These are phyloP conservation scores for Exephanes ischioxanthus DNA, from an alignment of 2,888 invertebrate species.

Conservation along the genomic window DNA sequence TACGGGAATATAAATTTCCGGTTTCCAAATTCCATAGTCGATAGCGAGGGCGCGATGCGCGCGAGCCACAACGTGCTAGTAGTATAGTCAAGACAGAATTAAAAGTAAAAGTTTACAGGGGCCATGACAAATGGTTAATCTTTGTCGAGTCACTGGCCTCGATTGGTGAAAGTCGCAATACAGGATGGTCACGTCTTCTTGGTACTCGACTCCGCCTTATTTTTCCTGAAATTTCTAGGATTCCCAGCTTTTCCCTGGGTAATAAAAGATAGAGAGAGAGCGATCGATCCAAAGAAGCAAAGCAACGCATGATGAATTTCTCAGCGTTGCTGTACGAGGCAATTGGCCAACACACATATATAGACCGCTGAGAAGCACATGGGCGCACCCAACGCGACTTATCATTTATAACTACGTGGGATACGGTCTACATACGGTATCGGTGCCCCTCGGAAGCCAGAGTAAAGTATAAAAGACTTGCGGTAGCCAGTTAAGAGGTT, in stretches of 20 bases:
- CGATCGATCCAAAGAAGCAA: conserved; percentile 1
- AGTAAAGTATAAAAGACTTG: conserved; percentile 20
- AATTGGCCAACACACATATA: no score
- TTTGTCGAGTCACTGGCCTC: background rate
- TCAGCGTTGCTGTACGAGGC: background rate
- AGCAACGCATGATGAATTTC: background rate
- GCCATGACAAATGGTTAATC: background rate
- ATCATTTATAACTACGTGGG: no score
- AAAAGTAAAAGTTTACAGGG: background rate
- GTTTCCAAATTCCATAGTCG: no score
- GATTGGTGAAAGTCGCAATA: conserved; percentile 2
- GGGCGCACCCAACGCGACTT: no score
- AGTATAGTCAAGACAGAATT: background rate
- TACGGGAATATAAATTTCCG: no score
- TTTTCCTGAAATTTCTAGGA: background rate
- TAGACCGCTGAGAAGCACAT: no score
- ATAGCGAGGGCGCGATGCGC: no score
- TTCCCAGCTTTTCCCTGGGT: no score
- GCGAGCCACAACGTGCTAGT: no score
- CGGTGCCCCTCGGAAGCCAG: background rate
- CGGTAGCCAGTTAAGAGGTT: conserved; percentile 33
- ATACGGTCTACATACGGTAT: no score
- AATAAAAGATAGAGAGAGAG: background rate
- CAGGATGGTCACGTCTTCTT: background rate
- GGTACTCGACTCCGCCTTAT: background rate